These are phyloP conservation scores for Myiopsitta monachus DNA, from an alignment of 2,113 vertebrate genomes.

Conservation along the genomic window DNA sequence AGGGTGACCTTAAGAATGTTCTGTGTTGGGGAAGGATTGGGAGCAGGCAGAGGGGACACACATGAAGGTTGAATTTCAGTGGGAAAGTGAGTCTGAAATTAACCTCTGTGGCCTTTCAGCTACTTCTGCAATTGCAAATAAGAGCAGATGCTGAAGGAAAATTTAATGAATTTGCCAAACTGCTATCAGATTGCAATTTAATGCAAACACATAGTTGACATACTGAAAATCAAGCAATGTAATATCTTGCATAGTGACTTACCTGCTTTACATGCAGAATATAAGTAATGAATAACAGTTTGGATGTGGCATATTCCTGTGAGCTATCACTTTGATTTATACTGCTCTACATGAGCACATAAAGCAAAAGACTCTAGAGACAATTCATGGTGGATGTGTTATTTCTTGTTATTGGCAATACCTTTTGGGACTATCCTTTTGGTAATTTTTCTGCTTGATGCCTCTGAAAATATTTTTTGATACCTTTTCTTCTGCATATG, in stretches of 20 bases:
- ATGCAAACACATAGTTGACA: not conserved
- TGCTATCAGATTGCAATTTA: not conserved
- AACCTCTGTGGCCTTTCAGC: not conserved
- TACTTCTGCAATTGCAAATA: not conserved
- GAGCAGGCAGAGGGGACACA: not conserved
- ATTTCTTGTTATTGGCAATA: not conserved
- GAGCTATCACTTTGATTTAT: not conserved
- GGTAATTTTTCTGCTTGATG: not conserved
- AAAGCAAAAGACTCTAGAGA: not conserved
- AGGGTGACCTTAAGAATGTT: accelerated
- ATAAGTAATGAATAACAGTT: not conserved
- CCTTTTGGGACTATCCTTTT: not conserved
- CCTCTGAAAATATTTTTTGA: not conserved
- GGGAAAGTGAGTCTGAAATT: not conserved
- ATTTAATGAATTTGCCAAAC: not conserved
- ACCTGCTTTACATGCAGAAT: not conserved
- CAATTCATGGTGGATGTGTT: not conserved
- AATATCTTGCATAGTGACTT: not conserved
- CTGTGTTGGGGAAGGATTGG: not conserved
- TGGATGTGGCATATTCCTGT: not conserved
- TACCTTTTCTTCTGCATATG: not conserved
- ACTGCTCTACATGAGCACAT: not conserved
- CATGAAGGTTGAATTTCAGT: accelerated
- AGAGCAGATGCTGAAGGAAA: not conserved
- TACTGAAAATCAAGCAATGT: not conserved